Base-by-base conservation (phyloP, 2,888 invertebrate genomes). In the Pyrrhia umbra region DNA sequence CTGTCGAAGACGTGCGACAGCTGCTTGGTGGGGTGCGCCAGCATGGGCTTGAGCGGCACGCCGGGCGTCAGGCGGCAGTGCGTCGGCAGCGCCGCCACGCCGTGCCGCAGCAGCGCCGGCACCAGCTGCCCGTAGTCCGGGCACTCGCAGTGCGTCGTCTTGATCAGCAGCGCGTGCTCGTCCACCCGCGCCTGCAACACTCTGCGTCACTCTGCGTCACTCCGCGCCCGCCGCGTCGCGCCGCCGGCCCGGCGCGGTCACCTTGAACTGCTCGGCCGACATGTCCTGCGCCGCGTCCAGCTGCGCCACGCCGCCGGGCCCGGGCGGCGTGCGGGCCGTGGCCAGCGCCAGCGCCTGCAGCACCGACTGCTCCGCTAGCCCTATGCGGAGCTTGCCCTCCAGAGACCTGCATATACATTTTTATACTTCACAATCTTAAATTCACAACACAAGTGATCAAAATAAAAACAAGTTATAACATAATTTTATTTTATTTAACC, bases 1-100 rank as follows among this genome's bases (percentile, higher is more conserved):
- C 0, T 55, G 64, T 72, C 75, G 61, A 69, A 75, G 6, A 99
- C 97, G 89, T 99, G 99, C 70, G 96, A 96, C 1, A 99, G 97
- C 2, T 99, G 99, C 89, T 97, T 98, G 0, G 99, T 99, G 2
- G 99, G 99, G 88, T 99, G 99, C 0, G 99, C 99, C 84, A 99
- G 95, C 99, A 99, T 99, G 0, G 99, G 99, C 89, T 99, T 98
- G 73, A 99, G 95, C 10, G 99, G 99, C 77, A 99, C 96, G 51
- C 99, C 99, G 10, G 99, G 98, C 20, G 97, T 96, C 60, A 99
- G 96, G 82, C 97, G 97, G 90, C 99, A 99, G 84, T 97, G 96
- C 34, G 96, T 93, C 0, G 97, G 97, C 58, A 99, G 94, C 34
- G 96, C 96, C 8, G 95, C 90, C 6, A 98, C 95, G 0, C 99